Percentiles rank a stretch among this genome's conserved stretches.
Evolutionary conservation across 1,140 invertebrate genomes (phyloP).

Genomic region (Sesamia nonagrioides): DNA sequence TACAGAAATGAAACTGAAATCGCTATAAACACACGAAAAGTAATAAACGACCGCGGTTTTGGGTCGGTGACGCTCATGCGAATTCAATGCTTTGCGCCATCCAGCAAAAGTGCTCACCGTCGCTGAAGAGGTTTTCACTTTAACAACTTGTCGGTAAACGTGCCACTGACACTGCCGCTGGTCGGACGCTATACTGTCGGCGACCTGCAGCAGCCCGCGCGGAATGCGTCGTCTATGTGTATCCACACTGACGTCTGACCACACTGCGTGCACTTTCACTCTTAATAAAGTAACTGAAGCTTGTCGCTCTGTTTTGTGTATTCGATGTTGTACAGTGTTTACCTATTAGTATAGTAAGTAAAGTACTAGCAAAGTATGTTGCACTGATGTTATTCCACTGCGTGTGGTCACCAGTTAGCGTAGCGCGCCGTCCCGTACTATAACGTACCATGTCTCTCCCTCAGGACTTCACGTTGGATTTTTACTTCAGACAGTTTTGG

Average conservation of each 20-base stretch:
- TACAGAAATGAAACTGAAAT: too few relatives aligned
- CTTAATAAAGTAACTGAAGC: conserved; percentile 72
- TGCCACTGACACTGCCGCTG: too few relatives aligned
- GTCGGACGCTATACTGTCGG: too few relatives aligned
- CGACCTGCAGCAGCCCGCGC: too few relatives aligned
- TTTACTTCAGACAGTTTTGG: conserved; percentile 99
- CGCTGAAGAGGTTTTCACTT: too few relatives aligned
- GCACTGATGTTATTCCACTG: conserved; percentile 38
- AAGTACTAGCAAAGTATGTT: neutral
- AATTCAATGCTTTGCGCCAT: too few relatives aligned
- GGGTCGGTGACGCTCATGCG: too few relatives aligned
- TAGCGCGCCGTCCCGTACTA: conserved; percentile 15
- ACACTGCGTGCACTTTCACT: conserved; percentile 57
- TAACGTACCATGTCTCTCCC: conserved; percentile 54
- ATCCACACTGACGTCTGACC: neutral
- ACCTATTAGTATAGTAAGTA: conserved; percentile 40
- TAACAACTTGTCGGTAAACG: too few relatives aligned
- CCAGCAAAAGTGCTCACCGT: too few relatives aligned
- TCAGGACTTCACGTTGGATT: conserved; percentile 99
- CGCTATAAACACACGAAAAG: too few relatives aligned
- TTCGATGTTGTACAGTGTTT: conserved; percentile 69
- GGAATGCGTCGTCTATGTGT: too few relatives aligned
- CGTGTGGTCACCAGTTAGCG: neutral
- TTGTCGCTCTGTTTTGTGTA: conserved; percentile 68
- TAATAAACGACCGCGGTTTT: too few relatives aligned